phyloP scores from a whole-genome alignment of 1,140 invertebrate genomes.

The Bombus fervidus region DNA sequence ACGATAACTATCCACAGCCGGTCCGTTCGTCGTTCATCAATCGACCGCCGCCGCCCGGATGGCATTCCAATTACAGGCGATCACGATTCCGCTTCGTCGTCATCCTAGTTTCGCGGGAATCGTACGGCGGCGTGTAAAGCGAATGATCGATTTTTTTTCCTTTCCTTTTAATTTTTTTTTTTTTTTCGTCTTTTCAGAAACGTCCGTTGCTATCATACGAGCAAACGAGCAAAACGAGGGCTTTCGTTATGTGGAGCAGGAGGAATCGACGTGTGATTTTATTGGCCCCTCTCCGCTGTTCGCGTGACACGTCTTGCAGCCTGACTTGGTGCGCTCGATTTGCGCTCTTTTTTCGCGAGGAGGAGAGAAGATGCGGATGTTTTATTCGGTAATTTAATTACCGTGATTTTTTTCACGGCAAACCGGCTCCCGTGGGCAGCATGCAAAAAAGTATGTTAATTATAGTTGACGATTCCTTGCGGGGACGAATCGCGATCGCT shows the following conservation, averaged over 20 bases:
- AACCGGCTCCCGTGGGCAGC: conserved; percentile 39
- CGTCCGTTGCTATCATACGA: background rate
- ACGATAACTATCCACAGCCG: conserved; percentile 17
- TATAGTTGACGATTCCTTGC: conserved; percentile 38
- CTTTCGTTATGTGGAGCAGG: conserved; percentile 29
- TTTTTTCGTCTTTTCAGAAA: background rate
- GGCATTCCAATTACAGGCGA: conserved; percentile 44
- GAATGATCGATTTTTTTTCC: conserved; percentile 8
- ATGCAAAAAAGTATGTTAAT: conserved; percentile 34
- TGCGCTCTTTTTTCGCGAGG: background rate
- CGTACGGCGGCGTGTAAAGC: background rate
- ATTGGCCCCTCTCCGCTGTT: conserved; percentile 1
- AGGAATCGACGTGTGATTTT: conserved; percentile 39
- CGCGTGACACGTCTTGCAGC: conserved; percentile 20
- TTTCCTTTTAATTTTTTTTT: background rate
- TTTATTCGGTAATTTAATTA: conserved; percentile 53
- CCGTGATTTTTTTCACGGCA: conserved; percentile 12
- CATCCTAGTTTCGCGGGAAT: conserved; percentile 35
- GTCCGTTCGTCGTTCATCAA: conserved; percentile 40
- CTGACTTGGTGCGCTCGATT: background rate
- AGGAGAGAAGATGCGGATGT: conserved; percentile 32
- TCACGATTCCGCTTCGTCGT: conserved; percentile 23
- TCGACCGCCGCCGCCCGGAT: conserved; percentile 19
- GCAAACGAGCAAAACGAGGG: background rate
- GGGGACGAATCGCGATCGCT: conserved; percentile 18